A percentile compares a stretch with the other conserved stretches of the same genome.
These are phyloP conservation scores for Macrosteles quadrilineatus DNA, from an alignment of 1,140 invertebrate species.

Conservation along the genomic window DNA sequence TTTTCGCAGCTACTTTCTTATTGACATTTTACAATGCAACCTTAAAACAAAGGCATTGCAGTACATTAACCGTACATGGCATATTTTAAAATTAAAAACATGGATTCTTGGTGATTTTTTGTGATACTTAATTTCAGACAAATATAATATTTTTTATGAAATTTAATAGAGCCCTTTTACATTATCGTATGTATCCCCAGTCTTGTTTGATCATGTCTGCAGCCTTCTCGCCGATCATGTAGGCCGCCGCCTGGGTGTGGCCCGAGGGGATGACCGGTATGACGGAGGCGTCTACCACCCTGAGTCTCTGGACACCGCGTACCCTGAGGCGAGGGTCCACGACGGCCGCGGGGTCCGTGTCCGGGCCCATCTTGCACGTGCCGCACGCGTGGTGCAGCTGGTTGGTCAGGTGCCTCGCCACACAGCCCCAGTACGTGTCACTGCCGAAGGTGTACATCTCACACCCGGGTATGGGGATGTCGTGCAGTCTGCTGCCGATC, in stretches of 20 bases:
- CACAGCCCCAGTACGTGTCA: constrained; percentile 75
- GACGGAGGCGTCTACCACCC: constrained; percentile 41
- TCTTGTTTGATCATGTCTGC: constrained; percentile 57
- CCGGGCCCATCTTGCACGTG: constrained; percentile 62
- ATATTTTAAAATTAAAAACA: no score
- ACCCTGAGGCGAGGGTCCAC: constrained; percentile 50
- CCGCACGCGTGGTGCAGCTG: constrained; percentile 77
- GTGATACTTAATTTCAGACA: no score
- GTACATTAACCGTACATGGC: no score
- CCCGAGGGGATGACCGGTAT: constrained; percentile 32
- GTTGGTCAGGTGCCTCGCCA: constrained; percentile 63
- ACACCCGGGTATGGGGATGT: constrained; percentile 67
- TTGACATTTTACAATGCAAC: no score
- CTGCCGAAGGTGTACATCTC: constrained; percentile 58
- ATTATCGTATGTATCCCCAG: not conserved
- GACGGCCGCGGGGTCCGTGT: constrained; percentile 51
- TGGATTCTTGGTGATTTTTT: no score
- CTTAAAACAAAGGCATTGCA: no score
- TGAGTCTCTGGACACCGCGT: constrained; percentile 37
- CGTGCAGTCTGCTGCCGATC: constrained; percentile 61
- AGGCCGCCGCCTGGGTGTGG: constrained; percentile 50
- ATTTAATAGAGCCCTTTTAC: no score
- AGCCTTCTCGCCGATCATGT: constrained; percentile 61
- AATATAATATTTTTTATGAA: no score
- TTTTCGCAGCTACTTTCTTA: no score